These are phyloP conservation scores for Cinara cedri DNA, from an alignment of 2,888 invertebrate species.

Conservation along the genomic window DNA sequence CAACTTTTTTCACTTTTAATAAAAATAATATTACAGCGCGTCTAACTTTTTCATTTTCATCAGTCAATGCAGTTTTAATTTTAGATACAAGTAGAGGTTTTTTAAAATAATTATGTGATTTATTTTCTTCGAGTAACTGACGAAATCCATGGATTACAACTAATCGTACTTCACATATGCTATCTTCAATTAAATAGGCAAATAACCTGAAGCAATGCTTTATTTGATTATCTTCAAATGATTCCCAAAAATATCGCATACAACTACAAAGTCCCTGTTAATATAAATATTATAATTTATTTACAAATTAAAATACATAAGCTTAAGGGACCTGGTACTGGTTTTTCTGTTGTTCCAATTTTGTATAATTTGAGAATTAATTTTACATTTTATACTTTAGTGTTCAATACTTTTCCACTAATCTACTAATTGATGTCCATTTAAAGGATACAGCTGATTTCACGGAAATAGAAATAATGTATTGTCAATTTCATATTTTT, in stretches of 20 bases:
- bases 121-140: conserved; percentile 58
- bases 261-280: conserved; percentile 56
- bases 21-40: conserved; percentile 60
- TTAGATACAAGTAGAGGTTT: conserved; percentile 58
- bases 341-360: too few relatives aligned
- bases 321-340: too few relatives aligned
- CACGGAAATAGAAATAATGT: too few relatives aligned
- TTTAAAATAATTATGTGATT: conserved; percentile 57
- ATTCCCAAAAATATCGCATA: conserved; percentile 57
- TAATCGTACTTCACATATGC: conserved; percentile 58
- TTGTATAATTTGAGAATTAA: too few relatives aligned
- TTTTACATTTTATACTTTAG: too few relatives aligned
- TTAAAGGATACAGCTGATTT: too few relatives aligned
- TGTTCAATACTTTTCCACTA: too few relatives aligned
- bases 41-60: conserved; percentile 60
- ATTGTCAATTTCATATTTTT: too few relatives aligned
- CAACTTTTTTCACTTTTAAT: conserved; percentile 58
- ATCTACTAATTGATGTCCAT: too few relatives aligned
- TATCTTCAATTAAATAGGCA: conserved; percentile 48
- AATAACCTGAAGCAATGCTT: conserved; percentile 32
- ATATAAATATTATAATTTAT: not conserved
- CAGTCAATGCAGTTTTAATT: conserved; percentile 58
- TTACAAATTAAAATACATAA: too few relatives aligned
- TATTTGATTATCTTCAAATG: conserved; percentile 55
- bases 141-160: conserved; percentile 59